A percentile compares a stretch with the other conserved stretches of the same genome.
These are phyloP conservation scores for Zalophus californianus DNA, from an alignment of 2,797 vertebrate species.

Conservation along the genomic window DNA sequence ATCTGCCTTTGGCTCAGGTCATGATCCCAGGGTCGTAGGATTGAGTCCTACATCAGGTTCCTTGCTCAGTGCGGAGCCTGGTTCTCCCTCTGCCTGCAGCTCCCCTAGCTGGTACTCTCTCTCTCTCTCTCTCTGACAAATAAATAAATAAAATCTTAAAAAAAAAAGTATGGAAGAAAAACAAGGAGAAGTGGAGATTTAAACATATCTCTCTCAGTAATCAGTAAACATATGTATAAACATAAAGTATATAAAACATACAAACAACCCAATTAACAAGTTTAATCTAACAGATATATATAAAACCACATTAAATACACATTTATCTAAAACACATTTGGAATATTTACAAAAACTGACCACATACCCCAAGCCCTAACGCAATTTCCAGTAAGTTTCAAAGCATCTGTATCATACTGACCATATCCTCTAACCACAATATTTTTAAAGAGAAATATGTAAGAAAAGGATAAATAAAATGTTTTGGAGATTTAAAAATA, in stretches of 20 bases:
- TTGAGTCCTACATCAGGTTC: too few species aligned
- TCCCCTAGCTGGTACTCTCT: too few species aligned
- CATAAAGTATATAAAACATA: background rate
- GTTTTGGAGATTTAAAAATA: background rate
- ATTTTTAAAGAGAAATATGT: slow-evolving; percentile 8
- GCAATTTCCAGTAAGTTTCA: slow-evolving; percentile 25
- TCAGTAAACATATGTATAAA: background rate
- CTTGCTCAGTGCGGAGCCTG: too few species aligned
- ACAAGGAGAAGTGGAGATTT: background rate
- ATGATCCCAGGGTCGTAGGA: too few species aligned
- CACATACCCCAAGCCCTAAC: background rate
- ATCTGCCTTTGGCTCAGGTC: too few species aligned
- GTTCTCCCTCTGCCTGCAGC: too few species aligned
- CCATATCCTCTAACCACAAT: background rate
- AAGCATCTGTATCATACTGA: background rate
- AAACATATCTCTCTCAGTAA: background rate
- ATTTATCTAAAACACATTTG: background rate
- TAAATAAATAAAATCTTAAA: too few species aligned
- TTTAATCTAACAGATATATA: background rate
- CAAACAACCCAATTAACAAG: slow-evolving; percentile 13
- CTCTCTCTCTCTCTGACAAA: too few species aligned
- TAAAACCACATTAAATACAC: background rate
- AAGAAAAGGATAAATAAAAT: background rate
- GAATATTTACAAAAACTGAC: background rate
- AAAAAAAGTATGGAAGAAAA: background rate